Evolutionary conservation across 2,113 vertebrate genomes (phyloP).

Genomic region (Passer montanus): DNA sequence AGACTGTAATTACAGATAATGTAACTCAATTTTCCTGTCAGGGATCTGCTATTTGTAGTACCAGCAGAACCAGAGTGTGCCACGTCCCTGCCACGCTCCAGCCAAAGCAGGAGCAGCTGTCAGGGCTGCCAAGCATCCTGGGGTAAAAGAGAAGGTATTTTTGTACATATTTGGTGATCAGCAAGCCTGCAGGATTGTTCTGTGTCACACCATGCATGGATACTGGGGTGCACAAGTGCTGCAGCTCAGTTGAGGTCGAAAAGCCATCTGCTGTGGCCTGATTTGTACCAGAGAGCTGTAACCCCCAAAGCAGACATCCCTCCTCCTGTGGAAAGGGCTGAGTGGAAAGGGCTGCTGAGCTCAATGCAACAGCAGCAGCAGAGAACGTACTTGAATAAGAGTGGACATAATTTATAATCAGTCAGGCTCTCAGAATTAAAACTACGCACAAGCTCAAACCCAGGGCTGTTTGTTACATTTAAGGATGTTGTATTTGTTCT

Average conservation of each 20-base stretch:
- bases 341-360: background rate
- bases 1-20: slow-evolving; percentile 58
- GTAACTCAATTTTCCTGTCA: slow-evolving; percentile 59
- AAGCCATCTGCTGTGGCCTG: background rate
- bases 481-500: background rate
- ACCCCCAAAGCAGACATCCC: background rate
- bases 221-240: background rate
- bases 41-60: slow-evolving; percentile 48
- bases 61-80: slow-evolving; percentile 37
- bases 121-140: background rate
- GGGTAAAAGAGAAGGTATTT: background rate
- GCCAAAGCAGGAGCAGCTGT: slow-evolving; percentile 54
- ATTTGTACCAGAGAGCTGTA: background rate
- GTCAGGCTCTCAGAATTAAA: background rate
- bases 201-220: background rate
- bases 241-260: background rate
- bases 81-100: slow-evolving; percentile 29
- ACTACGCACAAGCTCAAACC: slow-evolving; percentile 24
- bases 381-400: background rate
- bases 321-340: background rate
- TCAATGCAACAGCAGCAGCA: background rate
- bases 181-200: background rate
- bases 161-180: background rate
- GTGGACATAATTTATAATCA: background rate
- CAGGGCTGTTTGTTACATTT: slow-evolving; percentile 31